Evolutionary conservation across 1,140 invertebrate genomes (phyloP).

Genomic region (Scaptomyza pallida): DNA sequence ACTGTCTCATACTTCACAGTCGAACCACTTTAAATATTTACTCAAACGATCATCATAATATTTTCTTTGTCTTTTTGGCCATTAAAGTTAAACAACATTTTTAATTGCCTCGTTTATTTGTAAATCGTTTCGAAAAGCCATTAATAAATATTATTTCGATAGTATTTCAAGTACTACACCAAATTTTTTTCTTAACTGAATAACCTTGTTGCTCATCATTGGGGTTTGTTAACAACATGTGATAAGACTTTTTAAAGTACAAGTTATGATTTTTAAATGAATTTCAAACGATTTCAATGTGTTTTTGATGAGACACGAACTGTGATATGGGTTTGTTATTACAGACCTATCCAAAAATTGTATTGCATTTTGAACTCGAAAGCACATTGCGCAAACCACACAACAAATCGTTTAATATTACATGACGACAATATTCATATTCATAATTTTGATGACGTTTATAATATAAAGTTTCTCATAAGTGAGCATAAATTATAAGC

Average conservation of each 20-base stretch:
- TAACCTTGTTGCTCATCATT: constrained; percentile 41
- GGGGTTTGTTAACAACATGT: constrained; percentile 51
- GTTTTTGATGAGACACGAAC: constrained; percentile 61
- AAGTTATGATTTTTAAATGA: constrained; percentile 70
- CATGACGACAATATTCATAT: constrained; percentile 63
- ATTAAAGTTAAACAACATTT: constrained; percentile 15
- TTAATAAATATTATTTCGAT: constrained; percentile 34
- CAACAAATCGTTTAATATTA: constrained; percentile 54
- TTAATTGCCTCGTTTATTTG: constrained; percentile 44
- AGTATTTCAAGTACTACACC: constrained; percentile 20
- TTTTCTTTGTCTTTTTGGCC: background rate
- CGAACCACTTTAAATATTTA: constrained; percentile 21
- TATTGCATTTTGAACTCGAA: constrained; percentile 52
- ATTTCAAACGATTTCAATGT: constrained; percentile 71
- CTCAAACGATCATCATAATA: constrained; percentile 31
- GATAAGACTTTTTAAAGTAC: constrained; percentile 41
- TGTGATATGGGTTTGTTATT: constrained; percentile 61
- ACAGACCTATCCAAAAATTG: constrained; percentile 32
- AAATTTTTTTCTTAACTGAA: constrained; percentile 7
- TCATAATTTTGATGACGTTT: constrained; percentile 73
- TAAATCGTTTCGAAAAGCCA: constrained; percentile 30
- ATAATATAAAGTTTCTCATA: constrained; percentile 24
- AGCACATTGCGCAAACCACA: constrained; percentile 71
- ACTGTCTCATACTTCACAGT: constrained; percentile 4
- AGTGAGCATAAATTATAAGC: constrained; percentile 44